Evolutionary conservation across 2,797 vertebrate genomes (phyloP).

Genomic region (Mastacembelus armatus): DNA sequence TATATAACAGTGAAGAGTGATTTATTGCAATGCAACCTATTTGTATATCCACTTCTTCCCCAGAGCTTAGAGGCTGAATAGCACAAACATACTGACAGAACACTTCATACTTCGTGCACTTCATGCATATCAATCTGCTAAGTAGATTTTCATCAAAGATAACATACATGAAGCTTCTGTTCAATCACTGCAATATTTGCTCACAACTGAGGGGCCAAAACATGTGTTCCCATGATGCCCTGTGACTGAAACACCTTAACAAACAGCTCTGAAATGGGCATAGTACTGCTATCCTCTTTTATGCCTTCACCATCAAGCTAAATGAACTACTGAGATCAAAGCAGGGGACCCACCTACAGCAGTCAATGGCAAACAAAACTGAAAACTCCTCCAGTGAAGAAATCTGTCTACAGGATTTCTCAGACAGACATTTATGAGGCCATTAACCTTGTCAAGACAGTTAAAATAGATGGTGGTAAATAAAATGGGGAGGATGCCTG

Average conservation of each 20-base stretch:
- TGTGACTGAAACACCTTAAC: conserved; percentile 58
- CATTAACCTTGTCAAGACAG: conserved; percentile 70
- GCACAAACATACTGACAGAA: conserved; percentile 40
- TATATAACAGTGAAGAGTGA: conserved; percentile 6
- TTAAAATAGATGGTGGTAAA: conserved; percentile 60
- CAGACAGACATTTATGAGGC: conserved; percentile 66
- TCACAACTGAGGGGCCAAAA: conserved; percentile 21
- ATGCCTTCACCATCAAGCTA: conserved; percentile 66
- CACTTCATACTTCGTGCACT: conserved; percentile 19
- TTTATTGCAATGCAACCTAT: conserved; percentile 32
- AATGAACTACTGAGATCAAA: conserved; percentile 70
- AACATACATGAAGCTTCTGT: not conserved
- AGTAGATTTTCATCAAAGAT: conserved; percentile 34
- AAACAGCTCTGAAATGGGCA: conserved; percentile 51
- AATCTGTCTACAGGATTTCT: conserved; percentile 49
- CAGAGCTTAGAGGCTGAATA: conserved; percentile 23
- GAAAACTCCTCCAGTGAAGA: conserved; percentile 47
- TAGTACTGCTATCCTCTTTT: conserved; percentile 52
- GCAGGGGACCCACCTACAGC: conserved; percentile 30
- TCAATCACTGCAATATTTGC: conserved; percentile 20
- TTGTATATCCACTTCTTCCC: conserved; percentile 45
- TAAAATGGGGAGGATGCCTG: conserved; percentile 54
- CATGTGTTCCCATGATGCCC: conserved; percentile 33
- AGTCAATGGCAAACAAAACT: conserved; percentile 45
- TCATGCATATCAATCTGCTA: conserved; percentile 39